Conservation (phyloP, 2,888 invertebrate species). For the Cosmia trapezina region DNA sequence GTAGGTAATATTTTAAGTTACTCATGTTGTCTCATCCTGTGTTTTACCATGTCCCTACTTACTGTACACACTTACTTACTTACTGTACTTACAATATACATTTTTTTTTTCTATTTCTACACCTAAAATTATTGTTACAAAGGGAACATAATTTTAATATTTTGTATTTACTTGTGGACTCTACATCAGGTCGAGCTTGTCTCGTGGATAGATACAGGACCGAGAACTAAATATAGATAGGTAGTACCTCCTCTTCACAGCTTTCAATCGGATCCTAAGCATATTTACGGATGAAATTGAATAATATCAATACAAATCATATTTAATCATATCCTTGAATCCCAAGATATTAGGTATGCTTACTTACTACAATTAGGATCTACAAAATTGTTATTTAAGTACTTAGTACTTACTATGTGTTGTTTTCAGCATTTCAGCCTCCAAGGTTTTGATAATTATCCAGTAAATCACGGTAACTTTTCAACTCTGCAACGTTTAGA, state of each 20-base stretch:
- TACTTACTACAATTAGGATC: neutral
- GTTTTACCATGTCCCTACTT: neutral
- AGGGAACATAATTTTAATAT: too few species aligned
- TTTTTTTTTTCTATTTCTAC: neutral
- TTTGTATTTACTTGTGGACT: neutral
- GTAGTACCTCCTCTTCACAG: neutral
- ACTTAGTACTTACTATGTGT: neutral
- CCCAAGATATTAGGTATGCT: neutral
- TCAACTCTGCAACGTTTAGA: conserved; percentile 10
- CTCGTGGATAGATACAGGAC: neutral
- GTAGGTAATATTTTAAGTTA: neutral
- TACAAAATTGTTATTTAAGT: neutral
- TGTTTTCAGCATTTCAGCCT: conserved; percentile 8
- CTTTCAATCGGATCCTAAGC: neutral
- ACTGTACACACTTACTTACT: neutral
- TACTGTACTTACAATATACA: too few species aligned
- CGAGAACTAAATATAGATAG: neutral
- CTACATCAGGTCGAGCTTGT: neutral
- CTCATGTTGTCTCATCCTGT: neutral
- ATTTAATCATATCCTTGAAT: conserved; percentile 11
- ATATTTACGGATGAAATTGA: conserved; percentile 17
- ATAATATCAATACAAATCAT: conserved; percentile 5
- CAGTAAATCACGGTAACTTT: neutral
- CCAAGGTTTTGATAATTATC: neutral
- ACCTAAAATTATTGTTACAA: too few species aligned